A percentile compares a stretch with the other conserved stretches of the same genome.
Conservation (phyloP, 2,797 vertebrate species). For the Hypotaenidia philippensis region DNA sequence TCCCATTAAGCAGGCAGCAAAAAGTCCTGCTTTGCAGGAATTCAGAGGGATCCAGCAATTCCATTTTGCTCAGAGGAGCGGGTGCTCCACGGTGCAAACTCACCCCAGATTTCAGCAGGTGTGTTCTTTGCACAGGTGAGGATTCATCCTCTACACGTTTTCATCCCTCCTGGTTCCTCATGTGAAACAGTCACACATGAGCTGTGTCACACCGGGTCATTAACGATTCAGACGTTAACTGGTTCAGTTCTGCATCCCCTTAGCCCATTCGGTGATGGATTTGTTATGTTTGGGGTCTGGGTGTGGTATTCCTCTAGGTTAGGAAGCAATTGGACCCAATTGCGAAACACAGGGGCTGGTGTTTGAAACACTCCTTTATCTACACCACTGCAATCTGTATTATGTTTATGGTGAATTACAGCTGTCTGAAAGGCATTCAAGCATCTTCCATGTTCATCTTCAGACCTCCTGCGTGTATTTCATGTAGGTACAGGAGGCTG, state of each 20-base stretch:
- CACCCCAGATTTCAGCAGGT: background rate
- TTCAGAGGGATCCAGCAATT: background rate
- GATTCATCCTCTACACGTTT: fast-evolving
- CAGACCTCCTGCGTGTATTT: slow-evolving; percentile 7
- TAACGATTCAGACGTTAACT: background rate
- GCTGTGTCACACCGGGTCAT: background rate
- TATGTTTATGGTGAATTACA: slow-evolving; percentile 45
- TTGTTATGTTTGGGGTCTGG: background rate
- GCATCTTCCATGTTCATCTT: slow-evolving; percentile 28
- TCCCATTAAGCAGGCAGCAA: background rate
- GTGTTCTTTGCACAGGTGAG: fast-evolving
- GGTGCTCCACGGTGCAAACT: background rate
- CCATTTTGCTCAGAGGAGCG: background rate
- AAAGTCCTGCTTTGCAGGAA: background rate
- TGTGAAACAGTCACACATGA: background rate
- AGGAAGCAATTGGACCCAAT: background rate
- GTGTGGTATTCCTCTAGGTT: background rate
- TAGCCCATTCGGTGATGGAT: background rate
- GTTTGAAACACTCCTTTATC: background rate
- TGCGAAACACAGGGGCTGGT: background rate
- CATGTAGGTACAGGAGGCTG: slow-evolving; percentile 25
- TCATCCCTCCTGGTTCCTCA: background rate
- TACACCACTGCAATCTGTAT: background rate
- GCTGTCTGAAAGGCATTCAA: slow-evolving; percentile 10
- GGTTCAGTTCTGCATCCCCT: background rate